These are phyloP conservation scores for Nothura maculosa DNA, from an alignment of 2,797 vertebrate genomes.

Conservation along the genomic window DNA sequence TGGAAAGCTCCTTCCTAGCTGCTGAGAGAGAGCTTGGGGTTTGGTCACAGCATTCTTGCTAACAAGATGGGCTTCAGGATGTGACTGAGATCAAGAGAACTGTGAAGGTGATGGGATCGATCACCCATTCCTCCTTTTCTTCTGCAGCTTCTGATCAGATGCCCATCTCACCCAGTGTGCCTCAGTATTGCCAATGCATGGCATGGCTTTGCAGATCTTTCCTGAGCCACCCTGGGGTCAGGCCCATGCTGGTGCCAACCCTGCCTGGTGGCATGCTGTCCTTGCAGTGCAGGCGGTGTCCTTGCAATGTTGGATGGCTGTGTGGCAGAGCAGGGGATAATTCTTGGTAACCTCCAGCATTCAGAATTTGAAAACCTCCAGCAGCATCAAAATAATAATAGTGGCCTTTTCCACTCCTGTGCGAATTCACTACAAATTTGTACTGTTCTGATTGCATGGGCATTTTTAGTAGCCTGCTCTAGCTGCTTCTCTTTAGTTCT, in stretches of 20 bases:
- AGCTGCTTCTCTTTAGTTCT: neutral
- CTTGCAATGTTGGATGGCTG: fast-evolving
- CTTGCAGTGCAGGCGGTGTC: fast-evolving
- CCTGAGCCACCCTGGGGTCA: neutral
- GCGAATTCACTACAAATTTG: neutral
- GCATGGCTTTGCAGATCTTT: neutral
- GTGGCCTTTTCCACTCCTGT: neutral
- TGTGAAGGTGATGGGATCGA: neutral
- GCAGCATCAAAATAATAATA: neutral
- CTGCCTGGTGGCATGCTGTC: neutral
- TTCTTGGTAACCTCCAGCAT: neutral
- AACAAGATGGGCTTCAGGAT: neutral
- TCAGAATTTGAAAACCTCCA: neutral
- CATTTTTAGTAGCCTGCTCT: neutral
- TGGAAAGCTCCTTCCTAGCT: neutral
- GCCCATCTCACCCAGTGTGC: neutral
- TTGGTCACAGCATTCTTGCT: neutral
- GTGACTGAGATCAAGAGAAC: neutral
- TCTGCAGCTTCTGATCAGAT: neutral
- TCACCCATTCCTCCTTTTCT: neutral
- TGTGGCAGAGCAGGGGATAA: fast-evolving
- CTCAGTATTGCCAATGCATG: fast-evolving
- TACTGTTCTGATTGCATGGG: neutral
- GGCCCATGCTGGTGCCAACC: neutral
- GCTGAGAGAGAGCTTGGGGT: neutral